Conservation (phyloP, 2,888 invertebrate species). For the Callyntrura sp. region DNA sequence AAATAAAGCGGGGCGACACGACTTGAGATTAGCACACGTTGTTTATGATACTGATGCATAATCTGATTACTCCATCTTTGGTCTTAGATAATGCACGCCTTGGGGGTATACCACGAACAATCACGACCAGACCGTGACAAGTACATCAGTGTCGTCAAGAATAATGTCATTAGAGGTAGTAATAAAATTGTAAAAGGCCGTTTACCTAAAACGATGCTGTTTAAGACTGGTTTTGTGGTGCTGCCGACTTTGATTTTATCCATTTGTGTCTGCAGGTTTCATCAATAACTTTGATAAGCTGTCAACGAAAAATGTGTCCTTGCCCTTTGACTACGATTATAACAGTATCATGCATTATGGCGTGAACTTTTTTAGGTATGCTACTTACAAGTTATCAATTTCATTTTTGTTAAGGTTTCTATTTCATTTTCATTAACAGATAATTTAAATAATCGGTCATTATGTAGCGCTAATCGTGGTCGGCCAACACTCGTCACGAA, state of each 20-base stretch:
- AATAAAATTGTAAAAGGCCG: not conserved
- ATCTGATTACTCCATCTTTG: not conserved
- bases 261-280: conserved; percentile 87
- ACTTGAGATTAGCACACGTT: too few relatives aligned
- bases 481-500: conserved; percentile 89
- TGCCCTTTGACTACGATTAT: conserved; percentile 91
- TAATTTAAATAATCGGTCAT: too few relatives aligned
- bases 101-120: conserved; percentile 94
- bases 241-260: not conserved
- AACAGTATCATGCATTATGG: conserved; percentile 93
- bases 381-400: not conserved
- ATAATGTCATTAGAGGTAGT: conserved; percentile 89
- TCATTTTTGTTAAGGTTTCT: too few relatives aligned
- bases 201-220: not conserved
- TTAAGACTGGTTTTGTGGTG: not conserved
- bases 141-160: conserved; percentile 89
- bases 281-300: conserved; percentile 89
- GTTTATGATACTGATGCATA: too few relatives aligned
- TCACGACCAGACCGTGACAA: conserved; percentile 90
- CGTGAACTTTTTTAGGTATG: conserved; percentile 85
- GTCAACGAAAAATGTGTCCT: conserved; percentile 88
- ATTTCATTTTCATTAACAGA: too few relatives aligned
- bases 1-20: too few relatives aligned
- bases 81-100: conserved; percentile 90
- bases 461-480: conserved; percentile 85